A percentile compares a stretch with the other conserved stretches of the same genome.
These are phyloP conservation scores for Arrhamphus sclerolepis DNA, from an alignment of 2,797 vertebrate species.

Conservation along the genomic window DNA sequence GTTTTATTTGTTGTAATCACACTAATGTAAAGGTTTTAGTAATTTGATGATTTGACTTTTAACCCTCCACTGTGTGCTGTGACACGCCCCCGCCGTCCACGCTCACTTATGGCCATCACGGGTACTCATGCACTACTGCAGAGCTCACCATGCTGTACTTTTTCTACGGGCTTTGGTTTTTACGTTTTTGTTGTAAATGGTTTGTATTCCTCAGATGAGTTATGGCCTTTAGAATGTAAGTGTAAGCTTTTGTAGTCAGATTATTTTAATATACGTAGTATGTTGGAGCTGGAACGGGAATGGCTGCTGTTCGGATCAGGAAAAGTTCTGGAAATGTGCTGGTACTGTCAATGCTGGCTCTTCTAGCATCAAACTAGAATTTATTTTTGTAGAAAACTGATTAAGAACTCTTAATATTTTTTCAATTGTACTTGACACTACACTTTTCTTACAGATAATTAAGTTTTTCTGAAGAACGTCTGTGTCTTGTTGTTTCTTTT, in stretches of 20 bases:
- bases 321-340: conserved; percentile 78
- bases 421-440: conserved; percentile 80
- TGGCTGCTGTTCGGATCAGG: conserved; percentile 79
- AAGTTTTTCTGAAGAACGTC: conserved; percentile 66
- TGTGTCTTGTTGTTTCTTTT: conserved; percentile 41
- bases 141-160: conserved; percentile 71
- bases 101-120: conserved; percentile 69
- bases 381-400: conserved; percentile 86
- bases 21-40: too few relatives aligned
- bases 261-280: conserved; percentile 77
- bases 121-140: conserved; percentile 82
- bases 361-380: conserved; percentile 80
- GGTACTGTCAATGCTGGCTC: conserved; percentile 81
- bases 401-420: conserved; percentile 74
- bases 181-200: conserved; percentile 70
- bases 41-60: neutral
- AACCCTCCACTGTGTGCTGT: neutral
- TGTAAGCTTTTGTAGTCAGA: conserved; percentile 86
- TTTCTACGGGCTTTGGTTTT: conserved; percentile 79
- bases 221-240: conserved; percentile 84
- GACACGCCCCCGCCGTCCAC: conserved; percentile 67
- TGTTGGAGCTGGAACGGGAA: conserved; percentile 67
- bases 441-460: conserved; percentile 74
- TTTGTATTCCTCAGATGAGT: conserved; percentile 70
- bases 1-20: too few relatives aligned